Base-by-base conservation (phyloP, 2,888 invertebrate genomes). In the Sepioteuthis lessoniana region DNA sequence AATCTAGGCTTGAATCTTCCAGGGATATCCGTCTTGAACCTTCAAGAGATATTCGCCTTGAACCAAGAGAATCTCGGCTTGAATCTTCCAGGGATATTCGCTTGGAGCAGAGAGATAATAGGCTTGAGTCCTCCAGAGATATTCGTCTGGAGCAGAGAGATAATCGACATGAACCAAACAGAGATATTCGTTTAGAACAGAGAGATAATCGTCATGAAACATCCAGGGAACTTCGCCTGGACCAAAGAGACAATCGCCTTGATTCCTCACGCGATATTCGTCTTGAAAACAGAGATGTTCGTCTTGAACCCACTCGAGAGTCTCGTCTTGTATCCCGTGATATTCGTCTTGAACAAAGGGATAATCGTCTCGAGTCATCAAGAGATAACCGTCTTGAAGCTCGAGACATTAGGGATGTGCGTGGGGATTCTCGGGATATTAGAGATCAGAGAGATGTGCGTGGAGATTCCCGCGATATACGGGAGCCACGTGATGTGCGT, bases 361-460 rank as follows among this genome's bases (percentile, higher is more conserved):
- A 91, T 35, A 35, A 38, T 90, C 50, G 90, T 92, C 42, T 92
- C 47, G 92, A 92, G 47, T 47, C 92, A 5, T 92, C 92, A 28
- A 92, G 92, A 92, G 92, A 92, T 31, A 92, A n/a, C 47, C 92
- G 92, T 92, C 92, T 92, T 92, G 92, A 92, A 47, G 31, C 92
- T 47, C 92, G 92, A 90, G 94, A 94, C 31, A 46, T 90, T 46
- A 90, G 76, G 47, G 76, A 91, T 92, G 50, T 46, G 19, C 92
- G 92, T 92, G 92, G 92, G 0, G 92, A 92, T 46, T 31, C 92
- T 46, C 91, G 91, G 37, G 91, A 91, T 8, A 91, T 91, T 35
- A 31, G 92, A 46, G 94, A 94, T 47, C 38, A 90, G 46, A 90
- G 76, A 90, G 76, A 91, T 91, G 76, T 47, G 19, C n/a, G 46